Evolutionary conservation across 2,113 vertebrate genomes (phyloP).

Genomic region (Oreotrochilus melanogaster): DNA sequence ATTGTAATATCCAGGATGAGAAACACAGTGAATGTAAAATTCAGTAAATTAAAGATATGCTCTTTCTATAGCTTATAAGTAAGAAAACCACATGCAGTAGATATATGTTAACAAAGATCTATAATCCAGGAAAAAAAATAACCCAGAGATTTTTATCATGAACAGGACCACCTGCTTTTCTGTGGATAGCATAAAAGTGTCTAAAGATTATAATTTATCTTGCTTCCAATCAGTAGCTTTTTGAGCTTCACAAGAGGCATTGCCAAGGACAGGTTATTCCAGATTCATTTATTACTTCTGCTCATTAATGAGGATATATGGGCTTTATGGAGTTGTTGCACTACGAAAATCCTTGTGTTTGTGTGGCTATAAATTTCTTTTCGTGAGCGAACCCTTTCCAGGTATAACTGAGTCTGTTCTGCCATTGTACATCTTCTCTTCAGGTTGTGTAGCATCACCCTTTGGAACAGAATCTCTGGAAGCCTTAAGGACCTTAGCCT

Average conservation of each 20-base stretch:
- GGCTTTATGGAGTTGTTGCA: neutral
- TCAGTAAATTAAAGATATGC: neutral
- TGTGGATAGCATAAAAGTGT: neutral
- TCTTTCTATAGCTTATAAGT: neutral
- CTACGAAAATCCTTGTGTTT: neutral
- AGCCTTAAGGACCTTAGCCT: constrained; percentile 76
- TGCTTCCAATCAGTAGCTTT: neutral
- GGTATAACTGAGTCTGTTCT: constrained; percentile 4
- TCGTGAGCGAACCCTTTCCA: neutral
- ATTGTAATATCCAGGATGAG: neutral
- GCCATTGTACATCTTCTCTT: neutral
- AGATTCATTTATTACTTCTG: neutral
- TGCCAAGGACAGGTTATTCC: neutral
- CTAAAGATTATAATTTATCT: constrained; percentile 26
- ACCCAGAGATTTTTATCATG: neutral
- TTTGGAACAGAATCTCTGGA: constrained; percentile 70
- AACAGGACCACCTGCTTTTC: neutral
- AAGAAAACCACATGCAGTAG: neutral
- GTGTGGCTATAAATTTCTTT: neutral
- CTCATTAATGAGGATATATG: neutral
- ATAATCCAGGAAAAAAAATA: neutral
- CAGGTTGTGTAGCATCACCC: constrained; percentile 69
- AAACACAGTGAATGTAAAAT: neutral
- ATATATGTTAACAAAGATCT: neutral
- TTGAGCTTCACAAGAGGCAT: neutral